Evolutionary conservation across 1,140 invertebrate genomes (phyloP).

Genomic region (Gonioctena quinquepunctata): DNA sequence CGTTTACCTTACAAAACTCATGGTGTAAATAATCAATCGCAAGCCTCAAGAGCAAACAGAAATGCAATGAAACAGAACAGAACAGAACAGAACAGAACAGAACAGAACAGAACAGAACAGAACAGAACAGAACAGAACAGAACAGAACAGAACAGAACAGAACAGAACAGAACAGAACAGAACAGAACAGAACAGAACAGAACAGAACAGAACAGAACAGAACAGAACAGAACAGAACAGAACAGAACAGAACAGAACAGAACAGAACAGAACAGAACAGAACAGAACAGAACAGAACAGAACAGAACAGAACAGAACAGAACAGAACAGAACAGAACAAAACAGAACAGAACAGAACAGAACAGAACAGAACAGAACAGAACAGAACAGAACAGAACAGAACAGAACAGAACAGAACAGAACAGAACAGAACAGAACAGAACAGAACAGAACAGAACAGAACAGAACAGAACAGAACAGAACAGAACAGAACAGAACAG

Average conservation of each 20-base stretch:
- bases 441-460: neutral
- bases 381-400: slow-evolving; percentile 1
- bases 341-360: neutral
- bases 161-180: neutral
- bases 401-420: neutral
- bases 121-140: neutral
- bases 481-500: slow-evolving; percentile 3
- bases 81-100: slow-evolving; percentile 4
- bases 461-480: neutral
- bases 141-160: slow-evolving; percentile 1
- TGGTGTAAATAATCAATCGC: too few relatives aligned
- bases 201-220: slow-evolving; percentile 1
- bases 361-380: neutral
- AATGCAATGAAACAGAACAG: too few relatives aligned
- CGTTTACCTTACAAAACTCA: too few relatives aligned
- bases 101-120: slow-evolving; percentile 7
- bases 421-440: neutral
- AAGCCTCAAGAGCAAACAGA: too few relatives aligned
- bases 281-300: neutral
- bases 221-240: neutral
- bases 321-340: neutral
- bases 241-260: neutral
- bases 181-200: neutral
- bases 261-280: neutral
- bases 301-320: slow-evolving; percentile 1